Base-by-base conservation (phyloP, 2,797 vertebrate species). In the Lagodon rhomboides region DNA sequence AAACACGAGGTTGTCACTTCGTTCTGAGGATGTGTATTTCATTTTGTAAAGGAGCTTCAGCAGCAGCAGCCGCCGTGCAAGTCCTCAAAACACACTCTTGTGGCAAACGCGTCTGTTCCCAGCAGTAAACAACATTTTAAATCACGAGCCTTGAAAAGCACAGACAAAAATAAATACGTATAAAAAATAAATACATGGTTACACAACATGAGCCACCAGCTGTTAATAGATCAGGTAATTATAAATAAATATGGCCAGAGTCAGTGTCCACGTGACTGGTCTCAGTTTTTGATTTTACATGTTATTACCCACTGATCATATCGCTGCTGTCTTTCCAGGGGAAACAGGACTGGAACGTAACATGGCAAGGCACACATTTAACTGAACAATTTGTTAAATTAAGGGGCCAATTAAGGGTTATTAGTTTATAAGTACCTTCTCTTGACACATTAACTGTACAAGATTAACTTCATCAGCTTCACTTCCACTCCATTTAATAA, bases 141-240 rank as follows among this genome's bases (percentile, higher is more conserved):
- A 85, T 72, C 50, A 17, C 9, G 8, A 56, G 65, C 44, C 77
- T 68, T 60, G 22, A 77, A 84, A 75, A 55, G 61, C 55, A 86
- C 55, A 73, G 54, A 80, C 13, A 64, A 58, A 82, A 92, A 93
- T 92, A 93, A 91, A 93, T 90, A 93, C 0, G 17, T 84, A 79
- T 85, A 90, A 85, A 49, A 82, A 91, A 87, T 80, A 91, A 89
- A 93, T 89, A 90, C 86, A 17, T 49, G 61, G 65, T 64, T 47
- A 73, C 27, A 61, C 20, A 66, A 58, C 27, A 23, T 55, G 20
- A 77, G 80, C 81, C 43, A 64, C 9, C 38, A 69, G 73, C 23
- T 60, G 64, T 38, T 41, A 34, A n/a, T n/a, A 34, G 41, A 79
- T 38, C 34, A 38, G 67, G 34, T 23, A n/a, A 41, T 49, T 46